Evolutionary conservation across 2,797 vertebrate species (phyloP), one percentile per base, ranked within the genome.

Genomic region (Nyctibius grandis): DNA sequence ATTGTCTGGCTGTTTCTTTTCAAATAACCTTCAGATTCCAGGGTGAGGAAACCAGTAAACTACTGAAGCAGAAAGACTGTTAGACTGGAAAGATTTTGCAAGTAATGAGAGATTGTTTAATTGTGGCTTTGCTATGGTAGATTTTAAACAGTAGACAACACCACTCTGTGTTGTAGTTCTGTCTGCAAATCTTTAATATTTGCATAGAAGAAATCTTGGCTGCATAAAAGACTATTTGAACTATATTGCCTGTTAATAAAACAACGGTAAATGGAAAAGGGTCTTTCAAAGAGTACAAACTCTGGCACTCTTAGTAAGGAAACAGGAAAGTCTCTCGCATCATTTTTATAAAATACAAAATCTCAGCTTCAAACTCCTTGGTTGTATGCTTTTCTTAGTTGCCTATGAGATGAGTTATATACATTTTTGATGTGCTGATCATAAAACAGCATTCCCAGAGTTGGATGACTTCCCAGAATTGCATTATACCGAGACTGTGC

Each of bases 1-100:
- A 81, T 84, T 88, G 36, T 81, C 69, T 92, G 65, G 38, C 77
- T 97, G 65, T 56, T 96, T 94, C 84, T 93, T 70, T 95, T 95
- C 89, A 95, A 92, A 95, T 88, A 85, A 69, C 56, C 42, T 96
- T 94, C 53, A 47, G 59, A 88, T 89, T 88, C 59, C 59, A 89
- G 40, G 28, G n/a, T 77, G 60, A 95, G 67, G 28, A 95, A 94
- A 93, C 56, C 42, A 82, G 44, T 87, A 64, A 96, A 45, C 86
- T 54, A 44, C 18, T 18, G 77, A 85, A 93, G 47, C 56, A 73
- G 78, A 91, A 82, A 67, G 42, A 76, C 77, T 77, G n/a, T 70
- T 72, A 77, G 56, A 61, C 42, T 83, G 36, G 59, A 79, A 93
- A 85, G 38, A 69, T 74, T 89, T 89, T 82, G 50, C 48, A 69